Percentiles rank a stretch among this genome's conserved stretches.
Conservation (phyloP, 2,888 invertebrate genomes). For the Xylota segnis region DNA sequence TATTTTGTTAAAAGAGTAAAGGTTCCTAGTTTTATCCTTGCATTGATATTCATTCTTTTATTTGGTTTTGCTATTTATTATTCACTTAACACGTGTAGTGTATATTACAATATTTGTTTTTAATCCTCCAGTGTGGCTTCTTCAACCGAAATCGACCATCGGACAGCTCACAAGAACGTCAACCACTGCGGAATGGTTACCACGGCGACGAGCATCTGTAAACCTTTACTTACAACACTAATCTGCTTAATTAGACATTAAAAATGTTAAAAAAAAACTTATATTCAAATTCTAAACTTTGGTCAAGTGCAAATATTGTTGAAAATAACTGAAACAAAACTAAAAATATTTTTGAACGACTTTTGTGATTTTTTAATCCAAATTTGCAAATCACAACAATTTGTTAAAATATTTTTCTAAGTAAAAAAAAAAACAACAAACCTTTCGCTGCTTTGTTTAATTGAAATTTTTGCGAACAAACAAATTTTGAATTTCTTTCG, state of each 20-base stretch:
- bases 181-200: conserved; percentile 91
- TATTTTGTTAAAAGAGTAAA: no score
- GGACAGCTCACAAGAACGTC: conserved; percentile 91
- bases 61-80: no score
- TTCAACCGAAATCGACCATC: conserved; percentile 95
- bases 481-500: conserved; percentile 20
- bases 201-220: conserved; percentile 91
- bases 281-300: conserved; percentile 36
- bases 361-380: conserved; percentile 48
- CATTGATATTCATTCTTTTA: no score
- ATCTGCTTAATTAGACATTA: conserved; percentile 14
- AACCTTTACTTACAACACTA: conserved; percentile 78
- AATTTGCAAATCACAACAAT: conserved; percentile 47
- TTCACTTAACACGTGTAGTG: background rate
- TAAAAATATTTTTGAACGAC: conserved; percentile 63
- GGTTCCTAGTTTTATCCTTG: no score
- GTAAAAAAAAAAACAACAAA: conserved; percentile 67
- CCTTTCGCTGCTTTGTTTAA: conserved; percentile 39
- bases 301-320: conserved; percentile 69
- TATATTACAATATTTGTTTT: background rate
- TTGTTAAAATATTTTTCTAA: conserved; percentile 57
- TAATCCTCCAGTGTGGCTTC: conserved; percentile 91
- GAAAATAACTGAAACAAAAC: conserved; percentile 39
- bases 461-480: conserved; percentile 30
- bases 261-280: conserved; percentile 16